Base-by-base conservation (phyloP, 1,140 invertebrate species). In the Macrobrachium nipponense region DNA sequence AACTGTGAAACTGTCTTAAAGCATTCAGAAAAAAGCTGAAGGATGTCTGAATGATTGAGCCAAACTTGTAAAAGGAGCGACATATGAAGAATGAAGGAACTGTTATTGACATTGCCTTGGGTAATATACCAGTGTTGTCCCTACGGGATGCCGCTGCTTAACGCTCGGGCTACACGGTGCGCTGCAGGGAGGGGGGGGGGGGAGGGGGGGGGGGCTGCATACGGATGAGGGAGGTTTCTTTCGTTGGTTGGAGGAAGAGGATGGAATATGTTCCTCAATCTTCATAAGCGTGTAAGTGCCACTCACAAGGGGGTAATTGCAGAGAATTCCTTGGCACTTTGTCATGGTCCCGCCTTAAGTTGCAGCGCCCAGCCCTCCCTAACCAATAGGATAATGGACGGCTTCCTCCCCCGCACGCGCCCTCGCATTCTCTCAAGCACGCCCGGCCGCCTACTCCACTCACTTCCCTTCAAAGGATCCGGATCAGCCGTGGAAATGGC, bases 371-470 rank as follows among this genome's bases (percentile, higher is more conserved):
- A 60, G 60, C n/a, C 60, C 44, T 36, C 17, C 60, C 77, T 11
- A 36, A 36, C 18, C 77, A 79, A 79, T 64, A 79, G 77, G 77
- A 79, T 79, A 79, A 79, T 79, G 60, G 77, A 8, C 17, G 8
- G 44, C 77, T 79, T 79, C 77, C 77, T 79, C 77, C 77, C 60
- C 77, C 77, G 77, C 77, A 79, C 77, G 77, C 77, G 77, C 77
- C 77, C 60, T 15, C 60, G 60, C 76, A 14, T 59, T 59, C 76
- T 60, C 59, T 59, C 20, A 36, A 36, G 27, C 27, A 36, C 27
- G 27, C 27, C 27, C 27, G 27, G 27, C 27, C 27, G 27, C 27
- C 27, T 36, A 36, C 27, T 36, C 27, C 27, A 4, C 27, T 36
- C 27, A 4, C 27, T 36, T 36, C 27, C 27, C 27, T 36, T 36